Evolutionary conservation across 2,888 invertebrate species (phyloP), one percentile per base, ranked within the genome.

Genomic region (Folsomia candida): DNA sequence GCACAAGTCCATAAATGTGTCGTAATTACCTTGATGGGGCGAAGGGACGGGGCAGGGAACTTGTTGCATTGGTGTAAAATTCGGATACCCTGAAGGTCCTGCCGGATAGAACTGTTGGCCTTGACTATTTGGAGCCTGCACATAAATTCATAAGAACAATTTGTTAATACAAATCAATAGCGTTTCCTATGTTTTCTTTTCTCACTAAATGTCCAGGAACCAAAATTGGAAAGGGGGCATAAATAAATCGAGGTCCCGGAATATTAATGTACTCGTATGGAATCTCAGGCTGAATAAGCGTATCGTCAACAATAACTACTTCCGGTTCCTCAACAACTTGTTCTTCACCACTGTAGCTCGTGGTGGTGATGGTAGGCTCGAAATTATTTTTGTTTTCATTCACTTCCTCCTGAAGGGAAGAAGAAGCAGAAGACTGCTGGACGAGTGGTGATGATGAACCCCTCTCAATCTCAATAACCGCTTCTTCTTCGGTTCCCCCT

Each of bases 101-200:
- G 79, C 71, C 59, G 78, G 77, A 70, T 76, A 80, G 63, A 76
- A 80, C 54, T 72, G 77, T 63, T 78, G 79, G 25, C 72, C 69
- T 72, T 78, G 78, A 71, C 70, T 78, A 29, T 77, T 78, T 61
- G 78, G 77, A 69, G 75, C 78, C 79, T 80, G 68, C 51, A 64
- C 28, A 37, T n/a, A 22, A 63, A 18, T 11, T 47, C 47, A 47
- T 47, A 9, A 47, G 9, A 47, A 11, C 9, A 9, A 11, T 47
- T 47, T 18, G 18, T 18, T 47, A 47, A 47, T 47, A 18, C 9
- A 47, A 47, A 47, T 47, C 9, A 9, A 47, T 47, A 47, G 9
- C n/a, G n/a, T n/a, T n/a, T n/a, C n/a, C n/a, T n/a, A n/a, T n/a
- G n/a, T n/a, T n/a, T n/a, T n/a, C n/a, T n/a, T n/a, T n/a, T n/a